A percentile compares a stretch with the other conserved stretches of the same genome.
Conservation (phyloP, 2,888 invertebrate species). For the Tenthredo mesomela region DNA sequence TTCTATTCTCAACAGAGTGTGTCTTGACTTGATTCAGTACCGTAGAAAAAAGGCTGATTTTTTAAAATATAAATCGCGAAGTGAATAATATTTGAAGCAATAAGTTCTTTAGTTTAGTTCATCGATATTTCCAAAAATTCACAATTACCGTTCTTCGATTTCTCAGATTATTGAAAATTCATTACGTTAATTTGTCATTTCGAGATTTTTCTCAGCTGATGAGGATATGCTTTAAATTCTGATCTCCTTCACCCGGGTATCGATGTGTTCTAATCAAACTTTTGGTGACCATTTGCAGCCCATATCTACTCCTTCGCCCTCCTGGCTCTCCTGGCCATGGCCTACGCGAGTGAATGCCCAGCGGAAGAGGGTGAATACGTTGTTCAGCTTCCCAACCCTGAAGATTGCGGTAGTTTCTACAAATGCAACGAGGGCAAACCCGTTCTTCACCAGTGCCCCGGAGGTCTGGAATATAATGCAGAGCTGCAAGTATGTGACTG, state of each 20-base stretch:
- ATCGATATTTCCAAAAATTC: neutral
- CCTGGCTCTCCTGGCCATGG: constrained; percentile 54
- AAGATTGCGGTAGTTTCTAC: constrained; percentile 64
- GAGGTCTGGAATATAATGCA: constrained; percentile 66
- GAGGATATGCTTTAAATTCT: neutral
- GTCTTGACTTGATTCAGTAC: neutral
- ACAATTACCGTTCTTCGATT: too few species aligned
- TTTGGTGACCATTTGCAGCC: constrained; percentile 23
- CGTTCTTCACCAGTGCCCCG: constrained; percentile 65
- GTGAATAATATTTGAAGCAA: neutral
- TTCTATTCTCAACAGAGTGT: neutral
- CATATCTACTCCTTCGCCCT: constrained; percentile 49
- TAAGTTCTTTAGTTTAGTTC: neutral
- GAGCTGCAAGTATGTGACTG: constrained; percentile 65
- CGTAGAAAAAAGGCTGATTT: neutral
- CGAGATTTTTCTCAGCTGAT: neutral
- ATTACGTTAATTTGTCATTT: neutral
- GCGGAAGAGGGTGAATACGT: constrained; percentile 58
- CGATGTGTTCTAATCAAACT: constrained; percentile 46
- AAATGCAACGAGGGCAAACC: constrained; percentile 62
- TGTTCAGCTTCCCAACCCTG: constrained; percentile 63
- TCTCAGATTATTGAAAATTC: neutral
- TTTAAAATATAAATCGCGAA: too few species aligned
- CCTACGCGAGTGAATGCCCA: constrained; percentile 57
- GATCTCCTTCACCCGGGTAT: too few species aligned